A percentile compares a stretch with the other conserved stretches of the same genome.
Conservation (phyloP, 2,797 vertebrate species). For the Artibeus lituratus region DNA sequence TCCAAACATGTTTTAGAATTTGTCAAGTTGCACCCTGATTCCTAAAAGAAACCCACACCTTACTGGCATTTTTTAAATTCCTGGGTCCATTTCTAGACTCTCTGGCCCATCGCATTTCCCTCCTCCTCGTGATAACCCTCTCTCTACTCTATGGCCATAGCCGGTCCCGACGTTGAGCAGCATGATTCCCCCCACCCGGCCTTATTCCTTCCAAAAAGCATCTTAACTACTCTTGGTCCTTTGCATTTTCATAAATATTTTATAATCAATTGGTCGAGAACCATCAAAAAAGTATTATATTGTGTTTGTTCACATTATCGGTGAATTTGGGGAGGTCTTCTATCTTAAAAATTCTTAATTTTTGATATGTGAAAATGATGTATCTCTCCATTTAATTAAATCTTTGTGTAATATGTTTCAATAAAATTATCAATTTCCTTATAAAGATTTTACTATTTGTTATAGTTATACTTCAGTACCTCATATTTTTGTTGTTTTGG, state of each 20-base stretch:
- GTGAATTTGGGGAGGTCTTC: background rate
- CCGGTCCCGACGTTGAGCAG: background rate
- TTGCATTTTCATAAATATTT: background rate
- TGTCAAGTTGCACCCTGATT: background rate
- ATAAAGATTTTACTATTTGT: background rate
- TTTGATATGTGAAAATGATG: background rate
- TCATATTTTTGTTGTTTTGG: background rate
- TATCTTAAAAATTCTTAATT: background rate
- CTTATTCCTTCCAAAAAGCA: background rate
- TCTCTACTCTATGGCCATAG: background rate
- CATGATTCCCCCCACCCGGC: background rate
- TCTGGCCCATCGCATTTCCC: background rate
- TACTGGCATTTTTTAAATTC: background rate
- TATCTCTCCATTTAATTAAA: background rate
- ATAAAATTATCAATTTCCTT: background rate
- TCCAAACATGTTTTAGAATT: conserved; percentile 29
- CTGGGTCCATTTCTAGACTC: background rate
- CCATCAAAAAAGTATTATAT: background rate
- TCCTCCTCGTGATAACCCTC: background rate
- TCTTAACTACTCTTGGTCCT: background rate
- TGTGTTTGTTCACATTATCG: background rate
- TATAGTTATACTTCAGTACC: background rate
- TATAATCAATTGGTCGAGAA: background rate
- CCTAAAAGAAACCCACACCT: background rate
- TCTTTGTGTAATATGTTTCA: background rate